Conservation (phyloP, 2,797 vertebrate genomes). For the Synaphobranchus kaupii region DNA sequence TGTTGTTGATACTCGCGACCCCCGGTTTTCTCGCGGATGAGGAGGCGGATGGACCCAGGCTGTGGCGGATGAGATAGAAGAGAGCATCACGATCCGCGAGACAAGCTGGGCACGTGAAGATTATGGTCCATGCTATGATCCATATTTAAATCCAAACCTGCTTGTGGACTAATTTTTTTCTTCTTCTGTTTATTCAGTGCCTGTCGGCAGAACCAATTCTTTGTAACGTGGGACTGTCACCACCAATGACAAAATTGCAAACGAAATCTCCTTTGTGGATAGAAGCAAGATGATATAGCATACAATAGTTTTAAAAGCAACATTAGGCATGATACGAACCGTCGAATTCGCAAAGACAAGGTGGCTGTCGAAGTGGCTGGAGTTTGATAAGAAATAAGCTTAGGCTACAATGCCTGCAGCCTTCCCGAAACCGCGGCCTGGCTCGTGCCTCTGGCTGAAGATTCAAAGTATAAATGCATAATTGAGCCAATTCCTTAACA, state of each 20-base stretch:
- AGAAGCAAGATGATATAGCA: not conserved
- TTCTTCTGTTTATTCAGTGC: not conserved
- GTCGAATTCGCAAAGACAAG: not conserved
- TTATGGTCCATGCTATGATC: slow-evolving; percentile 44
- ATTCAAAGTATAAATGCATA: not conserved
- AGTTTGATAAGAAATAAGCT: not conserved
- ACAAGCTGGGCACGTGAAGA: slow-evolving; percentile 35
- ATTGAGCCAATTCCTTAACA: not conserved
- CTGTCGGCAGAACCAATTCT: not conserved
- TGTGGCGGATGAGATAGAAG: slow-evolving; percentile 39
- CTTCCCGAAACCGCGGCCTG: not conserved
- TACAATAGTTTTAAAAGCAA: not conserved
- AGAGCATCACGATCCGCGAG: slow-evolving; percentile 38
- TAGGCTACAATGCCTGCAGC: not conserved
- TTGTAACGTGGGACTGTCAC: not conserved
- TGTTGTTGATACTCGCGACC: slow-evolving; percentile 48
- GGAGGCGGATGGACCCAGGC: slow-evolving; percentile 44
- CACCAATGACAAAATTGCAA: not conserved
- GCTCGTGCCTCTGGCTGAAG: not conserved
- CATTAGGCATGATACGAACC: not conserved
- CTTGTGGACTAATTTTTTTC: not conserved
- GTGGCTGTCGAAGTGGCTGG: not conserved
- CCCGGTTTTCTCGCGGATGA: slow-evolving; percentile 36
- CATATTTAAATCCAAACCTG: not conserved
- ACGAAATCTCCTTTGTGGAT: not conserved